A percentile compares a stretch with the other conserved stretches of the same genome.
Evolutionary conservation across 1,140 invertebrate species (phyloP).

Genomic region (Pemphigus obesinymphae): DNA sequence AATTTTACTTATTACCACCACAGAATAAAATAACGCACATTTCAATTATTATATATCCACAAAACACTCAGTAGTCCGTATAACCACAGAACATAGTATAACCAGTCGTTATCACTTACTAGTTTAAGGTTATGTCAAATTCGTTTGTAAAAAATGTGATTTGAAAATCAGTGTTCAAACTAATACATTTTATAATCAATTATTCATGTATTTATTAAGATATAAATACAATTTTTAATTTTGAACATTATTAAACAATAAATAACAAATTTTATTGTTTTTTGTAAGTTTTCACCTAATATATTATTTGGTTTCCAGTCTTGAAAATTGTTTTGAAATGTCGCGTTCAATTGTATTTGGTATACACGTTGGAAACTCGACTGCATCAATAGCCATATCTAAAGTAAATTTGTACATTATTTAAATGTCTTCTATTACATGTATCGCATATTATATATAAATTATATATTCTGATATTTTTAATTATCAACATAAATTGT

Average conservation of each 20-base stretch:
- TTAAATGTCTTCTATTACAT: neutral
- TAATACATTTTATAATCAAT: neutral
- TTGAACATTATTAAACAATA: neutral
- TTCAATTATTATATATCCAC: too few species aligned
- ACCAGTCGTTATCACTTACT: too few species aligned
- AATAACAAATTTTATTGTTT: neutral
- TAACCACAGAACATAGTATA: too few species aligned
- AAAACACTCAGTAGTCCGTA: too few species aligned
- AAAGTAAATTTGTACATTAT: slow-evolving; percentile 27
- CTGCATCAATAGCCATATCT: slow-evolving; percentile 41
- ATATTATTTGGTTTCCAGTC: neutral
- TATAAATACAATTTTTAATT: neutral
- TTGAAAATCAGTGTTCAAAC: neutral
- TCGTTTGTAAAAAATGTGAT: neutral
- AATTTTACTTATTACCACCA: too few species aligned
- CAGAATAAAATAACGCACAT: too few species aligned
- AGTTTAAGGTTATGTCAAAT: slow-evolving; percentile 5
- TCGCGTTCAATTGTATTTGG: slow-evolving; percentile 42
- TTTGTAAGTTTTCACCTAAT: neutral
- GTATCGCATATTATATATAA: too few species aligned
- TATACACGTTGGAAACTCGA: slow-evolving; percentile 42
- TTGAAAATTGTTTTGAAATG: neutral
- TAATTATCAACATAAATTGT: too few species aligned
- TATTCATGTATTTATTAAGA: neutral
- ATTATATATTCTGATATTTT: too few species aligned